Base-by-base conservation (phyloP, 2,888 invertebrate species). In the Phrixothrix hirtus region DNA sequence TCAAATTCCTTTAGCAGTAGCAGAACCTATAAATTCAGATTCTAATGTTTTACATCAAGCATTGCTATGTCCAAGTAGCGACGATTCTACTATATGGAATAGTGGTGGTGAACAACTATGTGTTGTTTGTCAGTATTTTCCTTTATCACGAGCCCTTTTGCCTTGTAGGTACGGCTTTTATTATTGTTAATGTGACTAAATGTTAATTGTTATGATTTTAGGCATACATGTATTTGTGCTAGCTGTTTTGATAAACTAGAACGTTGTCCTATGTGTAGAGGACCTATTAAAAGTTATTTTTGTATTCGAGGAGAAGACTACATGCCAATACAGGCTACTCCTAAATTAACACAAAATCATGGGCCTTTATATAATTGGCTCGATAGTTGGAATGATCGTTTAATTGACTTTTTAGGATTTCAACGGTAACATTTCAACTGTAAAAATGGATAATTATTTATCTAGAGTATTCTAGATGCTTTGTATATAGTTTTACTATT, bases 241-340 rank as follows among this genome's bases (percentile, higher is more conserved):
- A 80, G 84, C 34, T 93, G 92, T 70, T 86, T 92, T 68, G 83
- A 84, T 34, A 88, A 88, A 71, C 77, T 93, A 60, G 89, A 90
- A 72, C 84, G 88, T 62, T 93, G 93, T 71, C 93, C 93, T 12
- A 89, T 93, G 81, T 93, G 93, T 76, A 82, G 92, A 52, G 87
- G 89, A 62, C 85, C 84, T 31, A 91, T 92, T 66, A 86, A 86
- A 60, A 87, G 88, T 66, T 92, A 89, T 79, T 92, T 92, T 78
- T 88, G 89, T 74, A 91, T 88, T 67, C 78, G 88, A 31, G 84
- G 85, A 61, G 89, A 89, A 65, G 89, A 89, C 51, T 89, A 88
- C 73, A 75, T 83, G 82, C 82, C 83, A 7, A 63, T 72, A 17
- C 69, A 72, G 46, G 53, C 77, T 77, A 81, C 61, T 77, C 77